Base-by-base conservation (phyloP, 2,113 vertebrate species). In the Microcebus ravelobensis region DNA sequence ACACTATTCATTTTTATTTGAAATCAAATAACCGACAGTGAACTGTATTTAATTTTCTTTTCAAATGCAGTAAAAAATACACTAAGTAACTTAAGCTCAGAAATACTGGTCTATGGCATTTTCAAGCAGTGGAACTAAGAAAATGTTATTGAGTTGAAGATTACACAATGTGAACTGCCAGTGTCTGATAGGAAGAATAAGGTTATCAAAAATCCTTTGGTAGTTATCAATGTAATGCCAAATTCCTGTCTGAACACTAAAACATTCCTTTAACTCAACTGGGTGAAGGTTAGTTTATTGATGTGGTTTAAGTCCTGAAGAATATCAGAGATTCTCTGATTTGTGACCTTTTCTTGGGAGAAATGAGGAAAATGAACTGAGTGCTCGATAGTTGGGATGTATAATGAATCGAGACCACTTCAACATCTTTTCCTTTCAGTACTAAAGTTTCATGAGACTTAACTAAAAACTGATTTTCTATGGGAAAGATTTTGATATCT, bases 171-270 rank as follows among this genome's bases (percentile, higher is more conserved):
- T 77, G 50, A 87, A 90, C 83, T 86, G 27, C 76, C 45, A 85
- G 10, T 59, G 42, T 80, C 29, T 85, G 45, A 34, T 55, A 50
- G 36, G 65, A 90, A 88, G 21, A 82, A 87, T 55, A 80, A 84
- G 13, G 81, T 85, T 95, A 90, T 92, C 86, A 91, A 92, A 89
- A 97, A 70, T 8, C 25, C 17, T 95, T 95, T 96, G 48, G 29
- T n/a, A 89, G 8, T 57, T 57, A 50, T 63, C 81, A 76, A 18
- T 91, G 34, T 85, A 80, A 88, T 81, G 59, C 39, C 89, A 92
- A 91, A 65, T 88, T 87, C 23, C 94, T 81, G 65, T 92, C 18
- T 21, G 18, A 87, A 85, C 34, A 80, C 31, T 81, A 80, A 95
- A 94, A 63, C 4, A 92, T 79, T 63, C 36, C 8, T 88, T 71